These are phyloP conservation scores for Cercopithecus diana DNA, from an alignment of 2,797 vertebrate genomes.

Conservation along the genomic window DNA sequence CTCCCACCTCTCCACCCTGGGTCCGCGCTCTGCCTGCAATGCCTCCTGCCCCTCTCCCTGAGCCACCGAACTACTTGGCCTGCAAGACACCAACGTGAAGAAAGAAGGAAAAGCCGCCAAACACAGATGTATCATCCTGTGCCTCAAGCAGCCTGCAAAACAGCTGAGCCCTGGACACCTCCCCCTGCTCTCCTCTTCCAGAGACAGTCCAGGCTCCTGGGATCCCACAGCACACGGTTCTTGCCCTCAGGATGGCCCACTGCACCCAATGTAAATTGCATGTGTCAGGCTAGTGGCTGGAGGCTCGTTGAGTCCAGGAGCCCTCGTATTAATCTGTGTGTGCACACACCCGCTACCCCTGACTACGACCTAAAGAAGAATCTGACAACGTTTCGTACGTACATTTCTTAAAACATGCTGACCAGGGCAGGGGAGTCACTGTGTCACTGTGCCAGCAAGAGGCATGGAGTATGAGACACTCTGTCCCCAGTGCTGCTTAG, in stretches of 20 bases:
- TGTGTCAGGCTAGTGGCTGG: not conserved
- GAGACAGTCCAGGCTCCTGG: not conserved
- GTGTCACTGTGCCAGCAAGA: not conserved
- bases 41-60: not conserved
- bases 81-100: not conserved
- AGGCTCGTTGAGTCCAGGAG: not conserved
- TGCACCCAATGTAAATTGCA: not conserved
- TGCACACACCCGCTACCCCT: fast-evolving
- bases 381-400: not conserved
- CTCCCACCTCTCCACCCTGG: not conserved
- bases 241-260: not conserved
- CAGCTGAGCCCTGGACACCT: not conserved
- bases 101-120: not conserved
- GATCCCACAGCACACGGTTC: not conserved
- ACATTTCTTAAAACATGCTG: not conserved
- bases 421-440: not conserved
- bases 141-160: not conserved
- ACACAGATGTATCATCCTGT: not conserved
- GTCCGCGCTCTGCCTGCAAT: not conserved
- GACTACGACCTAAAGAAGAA: not conserved
- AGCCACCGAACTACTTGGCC: not conserved
- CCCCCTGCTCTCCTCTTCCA: not conserved
- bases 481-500: not conserved
- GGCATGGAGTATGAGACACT: not conserved
- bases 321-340: not conserved